Evolutionary conservation across 2,888 invertebrate genomes (phyloP), one percentile per base, ranked within the genome.

Genomic region (Mylabris sibirica): DNA sequence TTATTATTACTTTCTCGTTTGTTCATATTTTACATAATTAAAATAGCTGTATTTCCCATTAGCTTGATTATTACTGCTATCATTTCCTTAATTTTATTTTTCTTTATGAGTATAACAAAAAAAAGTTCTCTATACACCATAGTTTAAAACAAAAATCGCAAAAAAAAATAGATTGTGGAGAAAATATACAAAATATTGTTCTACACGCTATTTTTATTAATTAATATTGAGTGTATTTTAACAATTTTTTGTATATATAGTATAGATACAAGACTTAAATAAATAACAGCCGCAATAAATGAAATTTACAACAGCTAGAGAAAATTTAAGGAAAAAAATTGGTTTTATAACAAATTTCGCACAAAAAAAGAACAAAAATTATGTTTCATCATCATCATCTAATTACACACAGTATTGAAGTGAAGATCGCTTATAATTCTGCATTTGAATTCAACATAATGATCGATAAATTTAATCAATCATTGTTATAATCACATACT

Each of bases 1-100:
- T n/a, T n/a, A n/a, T n/a, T n/a, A n/a, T n/a, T n/a, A n/a, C n/a
- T 69, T 75, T 30, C 30, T 30, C 8, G 30, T 30, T 77, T 72
- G 72, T 72, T 73, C 72, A 65, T 26, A 59, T 41, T 61, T 72
- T 72, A 69, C 73, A 74, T 44, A 53, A 53, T 73, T 73, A 69
- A 74, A 70, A 75, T 74, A 74, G 73, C 68, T 60, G 71, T 72
- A 72, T 71, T 60, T 64, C 44, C 60, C 59, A 24, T 63, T 57
- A 65, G 59, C 61, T 34, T 59, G 30, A 38, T 60, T 60, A 67
- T 63, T 53, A 67, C 24, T 63, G 61, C 64, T 53, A 68, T 17
- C 26, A 20, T 11, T 60, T 26, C n/a, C 11, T 9, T 35, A 34
- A 59, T 57, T 59, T 20, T 59, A 8, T 26, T 38, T 35, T 20